A percentile compares a stretch with the other conserved stretches of the same genome.
These are phyloP conservation scores for Rhinoderma darwinii DNA, from an alignment of 2,113 vertebrate genomes.

Conservation along the genomic window DNA sequence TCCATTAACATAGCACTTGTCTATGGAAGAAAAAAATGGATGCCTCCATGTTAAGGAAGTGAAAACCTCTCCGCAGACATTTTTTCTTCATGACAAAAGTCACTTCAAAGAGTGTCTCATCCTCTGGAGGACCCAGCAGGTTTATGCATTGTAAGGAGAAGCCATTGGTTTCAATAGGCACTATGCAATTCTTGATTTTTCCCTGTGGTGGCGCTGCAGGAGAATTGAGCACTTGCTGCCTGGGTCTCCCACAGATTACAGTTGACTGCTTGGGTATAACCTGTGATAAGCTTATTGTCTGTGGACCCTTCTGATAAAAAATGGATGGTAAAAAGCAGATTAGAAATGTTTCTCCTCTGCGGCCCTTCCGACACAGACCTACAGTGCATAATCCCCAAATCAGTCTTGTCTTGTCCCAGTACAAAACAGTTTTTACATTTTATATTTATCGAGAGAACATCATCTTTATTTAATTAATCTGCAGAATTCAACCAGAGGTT, in stretches of 20 bases:
- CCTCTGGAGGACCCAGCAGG: background rate
- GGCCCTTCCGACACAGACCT: background rate
- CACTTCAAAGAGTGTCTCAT: too few species aligned
- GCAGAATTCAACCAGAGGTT: background rate
- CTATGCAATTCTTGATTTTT: background rate
- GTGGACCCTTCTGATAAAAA: background rate
- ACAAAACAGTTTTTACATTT: background rate
- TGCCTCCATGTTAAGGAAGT: too few species aligned
- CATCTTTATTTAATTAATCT: conserved; percentile 25
- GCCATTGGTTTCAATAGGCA: background rate
- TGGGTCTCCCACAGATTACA: too few species aligned
- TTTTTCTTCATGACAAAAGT: too few species aligned
- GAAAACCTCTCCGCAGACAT: too few species aligned
- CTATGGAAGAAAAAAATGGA: too few species aligned
- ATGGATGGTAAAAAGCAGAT: background rate
- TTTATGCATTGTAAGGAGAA: background rate
- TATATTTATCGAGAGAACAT: conserved; percentile 13
- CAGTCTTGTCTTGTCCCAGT: background rate
- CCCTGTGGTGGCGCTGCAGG: background rate
- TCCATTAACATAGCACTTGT: too few species aligned
- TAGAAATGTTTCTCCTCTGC: background rate
- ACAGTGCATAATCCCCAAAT: background rate
- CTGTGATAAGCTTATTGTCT: too few species aligned
- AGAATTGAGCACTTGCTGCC: background rate
- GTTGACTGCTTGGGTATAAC: too few species aligned